Evolutionary conservation across 2,888 invertebrate species (phyloP).

Genomic region (Pyralis farinalis): DNA sequence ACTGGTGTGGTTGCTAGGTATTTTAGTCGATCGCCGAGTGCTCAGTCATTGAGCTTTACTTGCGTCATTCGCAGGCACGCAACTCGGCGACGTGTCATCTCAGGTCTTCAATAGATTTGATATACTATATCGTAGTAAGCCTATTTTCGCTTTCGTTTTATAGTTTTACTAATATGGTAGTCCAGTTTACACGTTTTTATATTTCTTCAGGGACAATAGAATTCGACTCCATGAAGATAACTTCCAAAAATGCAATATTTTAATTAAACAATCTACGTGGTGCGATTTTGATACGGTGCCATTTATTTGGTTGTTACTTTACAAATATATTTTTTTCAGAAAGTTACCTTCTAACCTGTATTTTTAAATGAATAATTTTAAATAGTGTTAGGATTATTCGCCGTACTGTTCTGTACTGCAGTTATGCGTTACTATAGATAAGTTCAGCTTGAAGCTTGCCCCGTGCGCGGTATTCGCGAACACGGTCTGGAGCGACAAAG

Average conservation of each 20-base stretch:
- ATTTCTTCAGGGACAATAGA: slow-evolving; percentile 11
- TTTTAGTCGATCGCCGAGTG: too few species aligned
- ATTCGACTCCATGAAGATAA: slow-evolving; percentile 5
- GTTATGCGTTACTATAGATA: slow-evolving; percentile 17
- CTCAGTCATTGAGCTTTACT: too few species aligned
- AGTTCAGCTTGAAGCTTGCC: slow-evolving; percentile 27
- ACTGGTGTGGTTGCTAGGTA: slow-evolving; percentile 9
- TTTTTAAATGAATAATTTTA: slow-evolving; percentile 28
- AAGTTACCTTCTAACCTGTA: slow-evolving; percentile 58
- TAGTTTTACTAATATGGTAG: slow-evolving; percentile 3
- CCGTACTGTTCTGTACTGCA: slow-evolving; percentile 19
- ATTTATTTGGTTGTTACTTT: slow-evolving; percentile 74
- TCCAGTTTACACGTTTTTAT: slow-evolving; percentile 18
- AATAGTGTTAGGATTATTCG: slow-evolving; percentile 32
- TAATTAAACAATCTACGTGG: slow-evolving; percentile 45
- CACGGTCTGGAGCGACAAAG: too few species aligned
- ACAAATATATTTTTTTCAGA: slow-evolving; percentile 55
- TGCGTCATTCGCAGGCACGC: too few species aligned
- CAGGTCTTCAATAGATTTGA: background rate
- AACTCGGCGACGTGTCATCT: background rate
- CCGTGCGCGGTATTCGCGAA: background rate
- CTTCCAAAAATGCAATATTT: slow-evolving; percentile 24
- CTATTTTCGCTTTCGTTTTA: slow-evolving; percentile 7
- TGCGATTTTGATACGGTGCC: slow-evolving; percentile 72
- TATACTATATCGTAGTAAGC: background rate